Evolutionary conservation across 2,888 invertebrate species (phyloP).

Genomic region (Halocaridina rubra): DNA sequence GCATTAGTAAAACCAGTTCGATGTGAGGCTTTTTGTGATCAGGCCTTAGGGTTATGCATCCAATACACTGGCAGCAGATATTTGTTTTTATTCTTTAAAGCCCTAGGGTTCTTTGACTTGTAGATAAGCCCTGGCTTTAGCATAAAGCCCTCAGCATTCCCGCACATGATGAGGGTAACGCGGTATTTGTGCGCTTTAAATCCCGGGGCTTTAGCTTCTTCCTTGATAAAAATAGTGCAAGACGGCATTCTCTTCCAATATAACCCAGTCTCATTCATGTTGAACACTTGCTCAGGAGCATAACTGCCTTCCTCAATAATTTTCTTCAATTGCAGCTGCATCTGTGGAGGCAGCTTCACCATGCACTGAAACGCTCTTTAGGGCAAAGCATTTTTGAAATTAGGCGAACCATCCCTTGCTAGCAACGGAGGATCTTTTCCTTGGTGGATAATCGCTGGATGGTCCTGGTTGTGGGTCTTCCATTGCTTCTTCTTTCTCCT

Average conservation of each 20-base stretch:
- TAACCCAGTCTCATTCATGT: neutral
- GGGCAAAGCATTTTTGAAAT: neutral
- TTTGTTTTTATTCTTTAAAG: neutral
- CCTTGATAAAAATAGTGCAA: neutral
- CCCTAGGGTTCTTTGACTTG: slow-evolving; percentile 38
- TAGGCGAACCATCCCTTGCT: slow-evolving; percentile 5
- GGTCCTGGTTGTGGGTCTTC: neutral
- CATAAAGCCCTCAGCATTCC: too few relatives aligned
- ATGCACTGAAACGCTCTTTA: neutral
- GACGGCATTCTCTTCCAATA: neutral
- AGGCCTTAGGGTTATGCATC: slow-evolving; percentile 60
- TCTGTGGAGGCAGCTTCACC: neutral
- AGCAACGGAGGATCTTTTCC: neutral
- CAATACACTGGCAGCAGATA: too few relatives aligned
- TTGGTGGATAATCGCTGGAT: neutral
- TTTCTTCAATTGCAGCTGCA: neutral
- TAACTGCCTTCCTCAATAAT: slow-evolving; percentile 13
- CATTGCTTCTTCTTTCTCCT: neutral
- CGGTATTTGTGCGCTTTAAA: slow-evolving; percentile 50
- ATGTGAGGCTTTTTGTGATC: slow-evolving; percentile 57
- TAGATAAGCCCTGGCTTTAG: too few relatives aligned
- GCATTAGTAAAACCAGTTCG: too few relatives aligned
- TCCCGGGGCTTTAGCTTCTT: slow-evolving; percentile 24
- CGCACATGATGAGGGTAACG: slow-evolving; percentile 49
- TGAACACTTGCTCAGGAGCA: neutral